These are phyloP conservation scores for Heterotis niloticus DNA, from an alignment of 2,113 vertebrate genomes.

Conservation along the genomic window DNA sequence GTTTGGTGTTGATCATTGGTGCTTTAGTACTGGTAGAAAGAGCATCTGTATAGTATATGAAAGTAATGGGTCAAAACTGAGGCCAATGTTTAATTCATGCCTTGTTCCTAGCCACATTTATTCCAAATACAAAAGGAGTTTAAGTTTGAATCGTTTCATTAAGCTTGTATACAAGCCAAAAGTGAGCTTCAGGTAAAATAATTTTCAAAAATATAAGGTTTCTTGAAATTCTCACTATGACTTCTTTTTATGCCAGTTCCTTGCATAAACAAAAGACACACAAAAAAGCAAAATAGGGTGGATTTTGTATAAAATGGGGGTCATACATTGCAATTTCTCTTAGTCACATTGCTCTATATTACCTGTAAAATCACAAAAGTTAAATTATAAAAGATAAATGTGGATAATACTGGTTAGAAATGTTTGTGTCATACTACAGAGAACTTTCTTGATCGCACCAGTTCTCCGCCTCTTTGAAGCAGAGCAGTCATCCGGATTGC, in stretches of 20 bases:
- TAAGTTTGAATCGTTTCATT: neutral
- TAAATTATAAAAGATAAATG: neutral
- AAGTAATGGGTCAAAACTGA: neutral
- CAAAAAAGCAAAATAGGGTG: neutral
- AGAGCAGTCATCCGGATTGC: neutral
- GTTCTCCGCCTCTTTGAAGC: constrained; percentile 17
- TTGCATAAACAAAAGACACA: neutral
- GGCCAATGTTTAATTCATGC: no score
- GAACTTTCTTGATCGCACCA: neutral
- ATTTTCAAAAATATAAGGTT: no score
- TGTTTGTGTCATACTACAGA: no score
- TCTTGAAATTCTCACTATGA: no score
- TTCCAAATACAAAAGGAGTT: no score
- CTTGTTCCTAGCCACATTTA: no score
- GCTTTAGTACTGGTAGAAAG: neutral
- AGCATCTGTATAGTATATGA: neutral
- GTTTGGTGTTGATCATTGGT: neutral
- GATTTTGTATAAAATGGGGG: neutral
- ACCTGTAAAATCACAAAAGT: neutral
- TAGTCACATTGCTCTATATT: no score
- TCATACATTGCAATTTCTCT: neutral
- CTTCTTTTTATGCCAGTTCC: no score
- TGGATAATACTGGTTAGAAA: neutral
- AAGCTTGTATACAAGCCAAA: neutral
- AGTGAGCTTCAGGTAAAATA: no score